Percentiles rank a stretch among this genome's conserved stretches.
These are phyloP conservation scores for Tachuris rubrigastra DNA, from an alignment of 2,113 vertebrate species.

Conservation along the genomic window DNA sequence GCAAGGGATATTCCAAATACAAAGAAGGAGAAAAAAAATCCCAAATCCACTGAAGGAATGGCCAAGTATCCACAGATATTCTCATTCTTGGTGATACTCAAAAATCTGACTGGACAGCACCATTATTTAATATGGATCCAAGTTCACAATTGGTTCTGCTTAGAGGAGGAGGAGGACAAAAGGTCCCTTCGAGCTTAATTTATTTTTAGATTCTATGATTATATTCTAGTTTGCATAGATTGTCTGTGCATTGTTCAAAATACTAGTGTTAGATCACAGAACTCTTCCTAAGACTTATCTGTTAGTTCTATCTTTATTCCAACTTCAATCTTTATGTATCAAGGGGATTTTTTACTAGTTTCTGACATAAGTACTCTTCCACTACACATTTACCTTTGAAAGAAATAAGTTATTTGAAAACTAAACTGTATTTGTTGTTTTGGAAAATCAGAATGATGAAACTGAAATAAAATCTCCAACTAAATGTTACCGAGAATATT, in stretches of 20 bases:
- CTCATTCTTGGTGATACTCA: not conserved
- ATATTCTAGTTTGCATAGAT: not conserved
- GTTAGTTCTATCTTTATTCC: constrained; percentile 25
- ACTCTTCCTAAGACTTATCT: not conserved
- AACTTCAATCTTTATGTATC: not conserved
- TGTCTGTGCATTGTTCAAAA: not conserved
- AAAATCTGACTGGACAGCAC: not conserved
- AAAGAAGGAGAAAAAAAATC: not conserved
- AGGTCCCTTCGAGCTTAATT: not conserved
- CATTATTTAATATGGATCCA: not conserved
- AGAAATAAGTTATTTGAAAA: not conserved
- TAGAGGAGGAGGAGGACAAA: not conserved
- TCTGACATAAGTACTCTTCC: not conserved
- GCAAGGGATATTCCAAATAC: not conserved
- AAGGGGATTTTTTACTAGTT: not conserved
- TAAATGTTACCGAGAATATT: constrained; percentile 44
- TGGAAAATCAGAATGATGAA: not conserved
- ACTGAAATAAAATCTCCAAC: not conserved
- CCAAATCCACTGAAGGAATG: not conserved
- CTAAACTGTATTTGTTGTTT: not conserved
- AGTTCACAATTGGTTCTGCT: not conserved
- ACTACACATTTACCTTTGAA: not conserved
- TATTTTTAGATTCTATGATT: not conserved
- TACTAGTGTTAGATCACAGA: not conserved
- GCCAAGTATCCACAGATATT: no score